Base-by-base conservation (phyloP, 2,888 invertebrate genomes). In the Caenorhabditis parvicauda region DNA sequence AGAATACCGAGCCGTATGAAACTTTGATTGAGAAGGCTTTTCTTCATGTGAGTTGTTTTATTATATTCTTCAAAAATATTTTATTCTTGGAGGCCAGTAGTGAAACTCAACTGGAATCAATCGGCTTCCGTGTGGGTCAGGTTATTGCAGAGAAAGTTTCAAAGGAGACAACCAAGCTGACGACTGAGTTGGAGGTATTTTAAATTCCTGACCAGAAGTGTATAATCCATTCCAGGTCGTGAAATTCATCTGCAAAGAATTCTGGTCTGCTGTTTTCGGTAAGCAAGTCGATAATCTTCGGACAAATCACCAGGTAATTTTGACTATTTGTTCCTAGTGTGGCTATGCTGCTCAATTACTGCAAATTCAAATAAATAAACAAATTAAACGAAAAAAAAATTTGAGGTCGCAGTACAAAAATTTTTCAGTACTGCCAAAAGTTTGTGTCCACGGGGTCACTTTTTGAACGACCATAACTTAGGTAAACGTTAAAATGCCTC, bases 181-280 rank as follows among this genome's bases (percentile, higher is more conserved):
- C 93, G 83, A 94, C 95, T 84, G 98, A 98, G 83, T 83, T 98
- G 52, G 96, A 98, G 50, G 70, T 67, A 44, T 46, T 42, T 48
- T 19, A n/a, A 28, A 24, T 41, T 54, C 37, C 24, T 41, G 17
- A 21, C 21, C 38, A 51, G 3, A 14, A 46, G 14, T 7, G 14
- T 52, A 3, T 28, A 28, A 7, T 27, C 22, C 12, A 14, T 50
- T 56, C 21, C 48, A 71, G 78, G 91, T 91, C 28, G 91, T 98
- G 87, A 98, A 98, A 83, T 96, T 95, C 77, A 90, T 98, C 52
- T 98, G 98, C 82, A 98, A 96, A 54, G 98, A 98, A 81, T 94
- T 96, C 81, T 98, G 98, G 98, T 89, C 90, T n/a, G 88, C 90
- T 37, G 87, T 96, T 32, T 96, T 93, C 82, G 94, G 93, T 79